Evolutionary conservation across 2,113 vertebrate species (phyloP).

Genomic region (Pampusana beccarii): DNA sequence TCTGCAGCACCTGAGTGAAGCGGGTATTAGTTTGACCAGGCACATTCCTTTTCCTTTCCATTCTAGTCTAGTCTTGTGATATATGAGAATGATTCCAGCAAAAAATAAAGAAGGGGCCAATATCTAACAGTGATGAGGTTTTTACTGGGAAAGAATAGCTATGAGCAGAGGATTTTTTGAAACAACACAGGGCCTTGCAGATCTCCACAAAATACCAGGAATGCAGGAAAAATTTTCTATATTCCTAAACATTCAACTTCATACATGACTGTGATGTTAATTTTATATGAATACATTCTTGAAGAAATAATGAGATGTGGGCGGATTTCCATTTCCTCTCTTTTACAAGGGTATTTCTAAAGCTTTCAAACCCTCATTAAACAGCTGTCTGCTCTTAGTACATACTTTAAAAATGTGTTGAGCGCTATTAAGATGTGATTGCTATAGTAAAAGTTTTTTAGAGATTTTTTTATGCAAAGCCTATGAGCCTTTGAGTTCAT

Average conservation of each 20-base stretch:
- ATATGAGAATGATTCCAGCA: background rate
- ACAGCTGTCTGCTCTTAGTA: background rate
- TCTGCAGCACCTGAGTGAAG: background rate
- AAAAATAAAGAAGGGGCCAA: background rate
- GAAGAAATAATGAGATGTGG: background rate
- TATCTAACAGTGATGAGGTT: background rate
- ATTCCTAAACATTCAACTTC: background rate
- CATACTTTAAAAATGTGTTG: background rate
- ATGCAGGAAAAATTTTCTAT: background rate
- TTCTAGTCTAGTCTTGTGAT: background rate
- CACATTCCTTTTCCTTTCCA: background rate
- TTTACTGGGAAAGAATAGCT: background rate
- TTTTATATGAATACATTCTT: background rate
- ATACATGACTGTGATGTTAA: background rate
- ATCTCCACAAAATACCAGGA: background rate
- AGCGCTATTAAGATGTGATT: background rate
- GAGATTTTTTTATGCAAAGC: background rate
- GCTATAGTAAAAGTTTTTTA: background rate
- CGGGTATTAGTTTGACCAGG: background rate
- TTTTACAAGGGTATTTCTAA: constrained; percentile 11
- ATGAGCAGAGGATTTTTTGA: background rate
- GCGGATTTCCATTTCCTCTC: background rate
- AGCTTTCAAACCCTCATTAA: background rate
- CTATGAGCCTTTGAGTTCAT: background rate
- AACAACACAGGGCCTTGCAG: background rate